Conservation (phyloP, 2,113 vertebrate species). For the Toxostoma redivivum region DNA sequence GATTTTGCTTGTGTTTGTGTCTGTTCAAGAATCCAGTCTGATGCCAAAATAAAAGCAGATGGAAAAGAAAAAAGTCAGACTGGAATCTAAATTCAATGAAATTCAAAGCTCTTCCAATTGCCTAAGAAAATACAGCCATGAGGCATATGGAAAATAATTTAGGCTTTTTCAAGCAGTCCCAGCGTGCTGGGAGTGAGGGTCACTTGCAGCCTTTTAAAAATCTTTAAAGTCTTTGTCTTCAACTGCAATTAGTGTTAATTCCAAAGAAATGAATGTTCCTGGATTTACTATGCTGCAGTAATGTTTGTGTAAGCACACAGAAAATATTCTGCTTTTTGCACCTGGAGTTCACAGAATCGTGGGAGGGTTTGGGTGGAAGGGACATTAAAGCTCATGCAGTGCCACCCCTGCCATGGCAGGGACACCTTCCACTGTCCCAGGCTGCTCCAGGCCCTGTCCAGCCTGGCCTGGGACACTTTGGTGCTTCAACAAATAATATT, state of each 20-base stretch:
- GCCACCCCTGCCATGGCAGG: background rate
- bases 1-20: background rate
- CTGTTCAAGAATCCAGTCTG: background rate
- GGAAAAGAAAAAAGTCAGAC: background rate
- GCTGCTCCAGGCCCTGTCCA: accelerated
- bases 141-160: background rate
- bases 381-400: background rate
- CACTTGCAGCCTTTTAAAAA: background rate
- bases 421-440: accelerated
- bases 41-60: constrained; percentile 1
- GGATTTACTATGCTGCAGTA: background rate
- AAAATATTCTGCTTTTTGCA: background rate
- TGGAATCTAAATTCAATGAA: background rate
- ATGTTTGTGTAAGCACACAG: background rate
- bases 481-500: background rate
- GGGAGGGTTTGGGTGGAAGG: background rate
- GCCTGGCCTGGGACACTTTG: background rate
- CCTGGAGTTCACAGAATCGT: background rate
- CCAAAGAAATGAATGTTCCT: background rate
- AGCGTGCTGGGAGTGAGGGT: background rate
- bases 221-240: background rate
- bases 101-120: background rate
- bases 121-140: background rate
- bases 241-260: background rate
- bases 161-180: background rate